phyloP scores from a whole-genome alignment of 2,797 vertebrate species.

The Nothura maculosa region DNA sequence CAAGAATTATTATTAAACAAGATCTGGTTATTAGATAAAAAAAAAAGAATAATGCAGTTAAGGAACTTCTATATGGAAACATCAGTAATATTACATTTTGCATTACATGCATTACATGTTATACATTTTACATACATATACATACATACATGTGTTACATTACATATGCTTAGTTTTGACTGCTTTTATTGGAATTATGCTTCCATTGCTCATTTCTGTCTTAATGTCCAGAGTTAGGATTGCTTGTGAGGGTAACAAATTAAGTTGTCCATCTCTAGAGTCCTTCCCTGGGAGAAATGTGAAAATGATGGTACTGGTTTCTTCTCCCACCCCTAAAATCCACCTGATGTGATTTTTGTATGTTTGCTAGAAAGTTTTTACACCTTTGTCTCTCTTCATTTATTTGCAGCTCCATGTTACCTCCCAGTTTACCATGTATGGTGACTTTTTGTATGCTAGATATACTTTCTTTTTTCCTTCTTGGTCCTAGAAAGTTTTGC shows the following conservation, averaged over 20 bases:
- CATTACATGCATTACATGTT: too few species aligned
- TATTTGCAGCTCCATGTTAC: not conserved
- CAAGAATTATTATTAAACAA: not conserved
- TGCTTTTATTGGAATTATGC: not conserved
- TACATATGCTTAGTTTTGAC: not conserved
- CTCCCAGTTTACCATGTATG: not conserved
- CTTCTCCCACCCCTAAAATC: not conserved
- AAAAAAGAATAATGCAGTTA: not conserved
- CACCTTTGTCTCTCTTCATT: not conserved
- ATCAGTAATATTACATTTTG: not conserved
- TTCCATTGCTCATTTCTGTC: not conserved
- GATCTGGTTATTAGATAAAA: not conserved
- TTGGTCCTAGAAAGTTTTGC: rapidly evolving
- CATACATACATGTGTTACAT: too few species aligned
- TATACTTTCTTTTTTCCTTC: not conserved
- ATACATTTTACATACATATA: too few species aligned
- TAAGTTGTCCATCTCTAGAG: not conserved
- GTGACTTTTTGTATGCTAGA: not conserved
- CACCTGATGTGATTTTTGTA: not conserved
- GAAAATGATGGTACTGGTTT: not conserved
- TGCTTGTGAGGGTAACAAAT: not conserved
- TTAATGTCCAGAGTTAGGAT: not conserved
- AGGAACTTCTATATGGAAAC: not conserved
- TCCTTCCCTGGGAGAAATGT: not conserved
- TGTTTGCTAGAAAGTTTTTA: not conserved